Conservation (phyloP, 2,113 vertebrate genomes). For the Cyprinodon brontotheroides region DNA sequence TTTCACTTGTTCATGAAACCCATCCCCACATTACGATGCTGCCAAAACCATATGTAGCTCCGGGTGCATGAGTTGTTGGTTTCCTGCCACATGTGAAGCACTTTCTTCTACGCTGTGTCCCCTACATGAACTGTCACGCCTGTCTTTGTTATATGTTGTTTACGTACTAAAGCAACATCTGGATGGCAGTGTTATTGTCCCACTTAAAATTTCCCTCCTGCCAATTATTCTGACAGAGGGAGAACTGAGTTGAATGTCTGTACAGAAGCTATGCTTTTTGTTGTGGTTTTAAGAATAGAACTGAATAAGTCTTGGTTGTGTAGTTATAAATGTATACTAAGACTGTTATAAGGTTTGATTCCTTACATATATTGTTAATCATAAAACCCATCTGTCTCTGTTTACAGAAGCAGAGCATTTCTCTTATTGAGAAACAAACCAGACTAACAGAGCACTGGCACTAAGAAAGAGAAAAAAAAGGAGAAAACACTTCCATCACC, state of each 20-base stretch:
- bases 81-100: no score
- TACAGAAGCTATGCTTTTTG: not conserved
- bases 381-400: not conserved
- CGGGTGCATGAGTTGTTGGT: no score
- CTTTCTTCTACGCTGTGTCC: no score
- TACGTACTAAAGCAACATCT: not conserved
- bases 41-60: no score
- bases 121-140: no score
- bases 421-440: not conserved
- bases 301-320: not conserved
- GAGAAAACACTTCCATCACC: conserved; percentile 7
- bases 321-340: not conserved
- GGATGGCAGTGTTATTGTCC: not conserved
- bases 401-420: not conserved
- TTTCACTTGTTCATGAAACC: no score
- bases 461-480: not conserved
- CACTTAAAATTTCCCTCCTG: no score
- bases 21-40: no score
- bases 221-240: no score
- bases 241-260: not conserved
- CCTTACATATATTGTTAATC: not conserved
- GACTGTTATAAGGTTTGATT: not conserved
- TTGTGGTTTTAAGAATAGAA: not conserved
- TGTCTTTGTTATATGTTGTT: no score
- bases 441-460: not conserved